These are phyloP conservation scores for Tonatia bakeri DNA, from an alignment of 2,113 vertebrate genomes.

Conservation along the genomic window DNA sequence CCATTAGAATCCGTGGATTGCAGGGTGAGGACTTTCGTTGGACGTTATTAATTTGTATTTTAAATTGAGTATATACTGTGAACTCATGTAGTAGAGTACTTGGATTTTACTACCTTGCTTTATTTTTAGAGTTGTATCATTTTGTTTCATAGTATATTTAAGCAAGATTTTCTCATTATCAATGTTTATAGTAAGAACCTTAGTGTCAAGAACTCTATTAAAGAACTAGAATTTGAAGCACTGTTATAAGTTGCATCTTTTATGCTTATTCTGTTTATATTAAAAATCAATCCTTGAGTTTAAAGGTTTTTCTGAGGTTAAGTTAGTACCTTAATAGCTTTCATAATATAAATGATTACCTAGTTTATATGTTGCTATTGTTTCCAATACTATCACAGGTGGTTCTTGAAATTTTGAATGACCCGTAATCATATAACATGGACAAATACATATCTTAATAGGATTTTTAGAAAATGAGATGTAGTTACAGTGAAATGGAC, in stretches of 20 bases:
- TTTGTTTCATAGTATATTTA: conserved; percentile 30
- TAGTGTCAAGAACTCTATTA: background rate
- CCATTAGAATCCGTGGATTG: background rate
- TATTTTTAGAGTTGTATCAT: background rate
- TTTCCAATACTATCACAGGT: background rate
- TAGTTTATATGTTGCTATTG: background rate
- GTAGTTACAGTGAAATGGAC: background rate
- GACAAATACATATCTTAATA: background rate
- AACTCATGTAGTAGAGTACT: background rate
- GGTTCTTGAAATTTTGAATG: background rate
- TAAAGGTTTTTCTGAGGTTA: background rate
- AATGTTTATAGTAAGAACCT: background rate
- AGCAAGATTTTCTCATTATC: background rate
- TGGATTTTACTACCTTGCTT: background rate
- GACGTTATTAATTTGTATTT: background rate
- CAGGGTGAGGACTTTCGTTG: background rate
- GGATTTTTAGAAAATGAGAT: background rate
- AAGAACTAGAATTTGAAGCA: background rate
- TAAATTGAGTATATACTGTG: background rate
- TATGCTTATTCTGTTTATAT: background rate
- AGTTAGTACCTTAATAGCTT: background rate
- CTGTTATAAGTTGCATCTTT: background rate
- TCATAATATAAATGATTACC: background rate
- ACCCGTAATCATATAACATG: background rate
- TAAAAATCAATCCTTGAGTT: background rate